Conservation (phyloP, 2,797 vertebrate species). For the Atherinosoma microstoma region DNA sequence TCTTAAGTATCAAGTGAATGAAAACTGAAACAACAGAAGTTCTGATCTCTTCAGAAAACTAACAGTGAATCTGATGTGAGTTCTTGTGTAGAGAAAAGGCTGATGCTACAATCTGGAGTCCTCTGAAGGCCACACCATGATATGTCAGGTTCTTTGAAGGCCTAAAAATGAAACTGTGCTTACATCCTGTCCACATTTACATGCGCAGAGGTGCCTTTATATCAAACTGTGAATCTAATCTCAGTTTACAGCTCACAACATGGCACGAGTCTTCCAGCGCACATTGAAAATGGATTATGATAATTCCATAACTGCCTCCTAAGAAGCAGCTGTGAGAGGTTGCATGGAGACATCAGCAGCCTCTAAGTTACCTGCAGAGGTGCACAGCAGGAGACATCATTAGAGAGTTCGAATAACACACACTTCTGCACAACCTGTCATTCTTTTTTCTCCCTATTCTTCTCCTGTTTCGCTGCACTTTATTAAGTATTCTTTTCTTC, state of each 20-base stretch:
- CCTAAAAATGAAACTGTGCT: conserved; percentile 18
- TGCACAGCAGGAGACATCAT: conserved; percentile 47
- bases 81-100: background rate
- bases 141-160: conserved; percentile 38
- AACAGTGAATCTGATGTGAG: conserved; percentile 2
- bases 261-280: conserved; percentile 50
- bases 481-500: conserved; percentile 18
- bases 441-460: conserved; percentile 25
- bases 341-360: conserved; percentile 50
- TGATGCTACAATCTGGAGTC: background rate
- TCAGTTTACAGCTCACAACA: conserved; percentile 66
- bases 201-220: conserved; percentile 41
- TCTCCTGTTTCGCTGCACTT: conserved; percentile 17
- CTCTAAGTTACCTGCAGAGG: conserved; percentile 43
- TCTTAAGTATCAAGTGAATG: conserved; percentile 2
- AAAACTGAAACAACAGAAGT: conserved; percentile 9
- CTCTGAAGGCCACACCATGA: conserved; percentile 12
- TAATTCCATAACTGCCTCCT: conserved; percentile 63
- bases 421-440: conserved; percentile 33
- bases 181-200: conserved; percentile 45
- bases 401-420: conserved; percentile 39
- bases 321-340: conserved; percentile 42
- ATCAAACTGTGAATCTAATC: conserved; percentile 73
- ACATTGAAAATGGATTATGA: conserved; percentile 76
- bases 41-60: conserved; percentile 2